Conservation (phyloP, 1,140 invertebrate genomes). For the Drosophila prosaltans region DNA sequence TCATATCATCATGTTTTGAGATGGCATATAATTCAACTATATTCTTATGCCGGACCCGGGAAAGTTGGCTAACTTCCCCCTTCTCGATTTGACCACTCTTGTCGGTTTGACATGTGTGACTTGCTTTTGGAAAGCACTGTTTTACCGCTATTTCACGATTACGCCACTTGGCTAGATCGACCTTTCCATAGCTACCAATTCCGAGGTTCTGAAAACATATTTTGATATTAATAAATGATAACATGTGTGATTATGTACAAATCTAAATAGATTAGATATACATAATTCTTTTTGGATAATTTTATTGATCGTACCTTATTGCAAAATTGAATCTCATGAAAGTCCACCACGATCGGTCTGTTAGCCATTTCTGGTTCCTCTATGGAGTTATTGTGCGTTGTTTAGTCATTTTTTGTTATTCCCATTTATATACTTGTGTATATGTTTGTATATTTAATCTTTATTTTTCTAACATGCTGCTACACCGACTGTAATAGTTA, state of each 20-base stretch:
- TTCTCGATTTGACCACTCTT: conserved; percentile 72
- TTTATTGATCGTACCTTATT: not conserved
- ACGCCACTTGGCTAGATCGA: not conserved
- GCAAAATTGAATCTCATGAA: not conserved
- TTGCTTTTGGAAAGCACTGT: not conserved
- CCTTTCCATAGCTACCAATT: not conserved
- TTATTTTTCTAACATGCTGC: no score
- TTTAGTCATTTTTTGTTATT: not conserved
- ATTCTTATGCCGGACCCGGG: conserved; percentile 94
- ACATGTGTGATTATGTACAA: not conserved
- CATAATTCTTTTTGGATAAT: no score
- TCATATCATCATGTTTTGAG: conserved; percentile 87
- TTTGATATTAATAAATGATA: not conserved
- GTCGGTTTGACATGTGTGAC: not conserved
- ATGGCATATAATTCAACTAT: conserved; percentile 96
- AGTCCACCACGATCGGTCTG: not conserved
- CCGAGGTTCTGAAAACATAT: not conserved
- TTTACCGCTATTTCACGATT: not conserved
- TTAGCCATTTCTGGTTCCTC: not conserved
- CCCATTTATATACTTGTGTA: not conserved
- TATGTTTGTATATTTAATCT: no score
- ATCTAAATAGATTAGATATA: no score
- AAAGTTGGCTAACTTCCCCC: conserved; percentile 92
- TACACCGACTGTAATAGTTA: not conserved
- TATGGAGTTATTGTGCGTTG: not conserved